Base-by-base conservation (phyloP, 2,888 invertebrate genomes). In the Neelides folsomi region DNA sequence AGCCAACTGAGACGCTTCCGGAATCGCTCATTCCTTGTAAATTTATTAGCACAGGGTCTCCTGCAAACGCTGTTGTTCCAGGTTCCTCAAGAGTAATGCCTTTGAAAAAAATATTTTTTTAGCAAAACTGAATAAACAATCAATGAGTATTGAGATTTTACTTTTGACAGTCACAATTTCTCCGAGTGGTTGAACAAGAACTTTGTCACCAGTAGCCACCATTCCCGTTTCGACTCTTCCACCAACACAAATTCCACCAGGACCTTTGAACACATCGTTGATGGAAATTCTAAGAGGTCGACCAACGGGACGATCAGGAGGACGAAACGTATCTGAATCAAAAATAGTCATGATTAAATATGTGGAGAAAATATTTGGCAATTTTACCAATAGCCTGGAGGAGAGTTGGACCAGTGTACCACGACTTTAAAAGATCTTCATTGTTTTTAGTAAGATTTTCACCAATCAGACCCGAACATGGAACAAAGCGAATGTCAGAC, bases 401-500 rank as follows among this genome's bases (percentile, higher is more conserved):
- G 16, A 97, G 74, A 58, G 82, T 82, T 0, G 86, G 83, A 1
- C 94, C 97, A 37, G 73, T 77, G 70, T 95, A 98, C 83, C 83
- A 80, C 2, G 66, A 51, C 10, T 66, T 83, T 78, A 93, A 66
- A n/a, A 62, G 64, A 74, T 77, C 60, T 74, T 71, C 42, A 80
- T 74, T 63, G 75, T 78, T 55, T 75, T 73, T 67, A 0, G 80
- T 78, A 51, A 94, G 75, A 74, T 99, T 99, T 69, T 92, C 88
- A 9, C 98, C 98, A 1, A 83, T 85, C n/a, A 98, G 73, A 2
- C 98, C 98, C 60, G 93, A 93, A 67, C 94, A 93, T 2, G 98
- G 97, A 13, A 97, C 84, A 71, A 82, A 97, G 1, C 79, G 80
- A 1, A 94, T 81, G 69, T 89, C 87, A 8, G 76, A 75, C 34